Evolutionary conservation across 2,888 invertebrate genomes (phyloP), one percentile per base, ranked within the genome.

Genomic region (Endotricha flammealis): DNA sequence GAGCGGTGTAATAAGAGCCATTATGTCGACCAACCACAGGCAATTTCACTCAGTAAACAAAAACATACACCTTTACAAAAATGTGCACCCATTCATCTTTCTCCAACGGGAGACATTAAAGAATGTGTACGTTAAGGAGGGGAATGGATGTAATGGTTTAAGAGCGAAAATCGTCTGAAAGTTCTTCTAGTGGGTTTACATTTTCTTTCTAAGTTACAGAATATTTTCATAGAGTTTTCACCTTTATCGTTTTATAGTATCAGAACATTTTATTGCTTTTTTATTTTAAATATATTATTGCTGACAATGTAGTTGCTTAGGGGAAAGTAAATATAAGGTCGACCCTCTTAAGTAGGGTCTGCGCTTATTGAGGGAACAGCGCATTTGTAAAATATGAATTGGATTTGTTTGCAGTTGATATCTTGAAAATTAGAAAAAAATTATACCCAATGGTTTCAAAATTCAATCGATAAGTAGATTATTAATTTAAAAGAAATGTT

Each of bases 21-120:
- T 80, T 76, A 78, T 56, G 61, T 67, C 72, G 64, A 62, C 77
- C 76, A 78, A 83, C 83, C 83, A 63, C 83, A 80, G 69, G 67
- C 67, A 72, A 72, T 76, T 74, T 70, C 53, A 73, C 68, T 71
- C 67, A 60, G 67, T 71, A 74, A 74, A 78, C 74, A 80, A 79
- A 81, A 80, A 82, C 77, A 78, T 66, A 78, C 71, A 78, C 76
- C 70, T 79, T 70, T 76, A 75, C 77, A 78, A 81, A 83, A 83
- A 85, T 82, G 80, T 75, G 61, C 75, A 66, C 69, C 79, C 82
- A 85, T 86, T 81, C 80, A 77, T 86, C 85, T 85, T 83, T 81
- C 79, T 75, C 68, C 72, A 76, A 72, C 66, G 64, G 64, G 69
- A 73, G 80, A 81, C 82, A 74, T 80, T 82, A 81, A 83, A 83